These are phyloP conservation scores for Macropodus opercularis DNA, from an alignment of 2,797 vertebrate species.

Conservation along the genomic window DNA sequence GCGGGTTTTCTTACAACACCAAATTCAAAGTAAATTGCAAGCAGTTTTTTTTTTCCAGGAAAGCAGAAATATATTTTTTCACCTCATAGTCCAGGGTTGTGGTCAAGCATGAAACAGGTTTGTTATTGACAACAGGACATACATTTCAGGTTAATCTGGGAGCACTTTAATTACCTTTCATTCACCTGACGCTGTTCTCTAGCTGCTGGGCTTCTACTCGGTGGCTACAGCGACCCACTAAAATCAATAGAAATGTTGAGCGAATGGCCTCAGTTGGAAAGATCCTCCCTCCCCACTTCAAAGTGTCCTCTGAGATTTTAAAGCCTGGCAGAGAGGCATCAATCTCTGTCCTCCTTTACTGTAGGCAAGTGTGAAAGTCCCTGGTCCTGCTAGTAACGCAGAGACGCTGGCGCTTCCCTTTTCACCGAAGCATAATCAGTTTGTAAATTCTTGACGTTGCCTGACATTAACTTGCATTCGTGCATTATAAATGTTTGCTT, in stretches of 20 bases:
- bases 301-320: constrained; percentile 60
- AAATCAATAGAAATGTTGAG: constrained; percentile 63
- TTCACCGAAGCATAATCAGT: constrained; percentile 9
- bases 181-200: constrained; percentile 18
- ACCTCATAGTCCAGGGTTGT: not conserved
- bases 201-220: constrained; percentile 21
- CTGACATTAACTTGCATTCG: constrained; percentile 24
- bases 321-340: constrained; percentile 57
- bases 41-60: not conserved
- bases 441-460: constrained; percentile 20
- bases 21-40: constrained; percentile 5
- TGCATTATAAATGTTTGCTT: constrained; percentile 25
- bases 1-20: not conserved
- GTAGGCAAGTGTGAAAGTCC: constrained; percentile 40
- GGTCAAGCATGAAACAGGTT: not conserved
- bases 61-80: not conserved
- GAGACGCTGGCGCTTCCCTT: constrained; percentile 24
- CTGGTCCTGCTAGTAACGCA: constrained; percentile 33
- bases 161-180: constrained; percentile 22
- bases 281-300: constrained; percentile 61
- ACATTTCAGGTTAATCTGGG: not conserved
- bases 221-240: constrained; percentile 37
- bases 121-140: not conserved
- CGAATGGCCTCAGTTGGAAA: constrained; percentile 51
- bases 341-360: constrained; percentile 52